Evolutionary conservation across 2,888 invertebrate genomes (phyloP), one percentile per base, ranked within the genome.

Genomic region (Platypus cylindrus): DNA sequence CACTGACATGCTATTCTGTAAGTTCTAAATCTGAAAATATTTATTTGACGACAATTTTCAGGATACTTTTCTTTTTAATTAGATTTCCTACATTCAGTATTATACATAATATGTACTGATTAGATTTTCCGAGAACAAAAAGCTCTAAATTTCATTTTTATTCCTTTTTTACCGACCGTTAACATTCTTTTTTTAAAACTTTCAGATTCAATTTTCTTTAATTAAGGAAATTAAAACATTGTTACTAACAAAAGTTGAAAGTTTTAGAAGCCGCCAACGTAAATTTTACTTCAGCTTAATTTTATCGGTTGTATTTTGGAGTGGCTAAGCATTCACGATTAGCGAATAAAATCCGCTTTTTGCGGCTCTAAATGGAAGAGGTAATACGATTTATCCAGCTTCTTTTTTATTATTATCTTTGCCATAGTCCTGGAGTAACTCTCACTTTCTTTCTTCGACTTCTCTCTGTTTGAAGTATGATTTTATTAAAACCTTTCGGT

Each of bases 291-390:
- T 34, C 30, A 35, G 31, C 35, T 38, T 38, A 38, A 38, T 38
- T 38, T 38, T 38, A 38, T 38, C 35, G 38, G 31, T 38, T 38
- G 38, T 27, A 35, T 38, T 38, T 34, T 35, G 31, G 35, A 29
- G 35, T 32, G 32, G 32, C 31, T 35, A 28, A 34, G 38, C 38
- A 31, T 38, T 34, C 35, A 38, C 38, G 38, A 35, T 38, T 35
- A 32, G 31, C 30, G 38, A 35, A 35, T 38, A 38, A 38, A 38
- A 38, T 30, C 35, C 34, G 32, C 35, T 38, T 38, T 20, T 25
- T 15, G 15, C 18, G 24, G 9, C 9, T 9, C 9, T 9, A 20
- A 20, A 20, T 32, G 30, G 28, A 34, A 35, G 26, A 35, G 35
- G 27, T 38, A 35, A 35, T 35, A 32, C 38, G 38, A 38, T 38